Percentiles rank a stretch among this genome's conserved stretches.
phyloP scores from a whole-genome alignment of 2,888 invertebrate genomes.

The Amiota minor region DNA sequence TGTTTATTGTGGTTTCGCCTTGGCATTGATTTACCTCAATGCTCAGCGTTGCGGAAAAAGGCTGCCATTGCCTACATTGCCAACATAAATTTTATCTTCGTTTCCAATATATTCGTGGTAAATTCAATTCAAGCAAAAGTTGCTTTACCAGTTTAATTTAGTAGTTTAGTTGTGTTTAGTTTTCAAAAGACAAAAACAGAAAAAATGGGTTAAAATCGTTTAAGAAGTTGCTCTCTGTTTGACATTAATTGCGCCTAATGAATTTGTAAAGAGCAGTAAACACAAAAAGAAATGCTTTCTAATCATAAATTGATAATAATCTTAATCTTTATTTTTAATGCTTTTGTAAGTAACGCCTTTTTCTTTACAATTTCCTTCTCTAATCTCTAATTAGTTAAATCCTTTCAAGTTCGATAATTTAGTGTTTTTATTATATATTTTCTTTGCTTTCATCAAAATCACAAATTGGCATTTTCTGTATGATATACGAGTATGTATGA shows the following conservation, averaged over 20 bases:
- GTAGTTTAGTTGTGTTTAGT: constrained; percentile 16
- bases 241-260: constrained; percentile 41
- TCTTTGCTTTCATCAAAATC: no score
- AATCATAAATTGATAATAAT: background rate
- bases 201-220: constrained; percentile 55
- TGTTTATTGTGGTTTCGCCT: constrained; percentile 1
- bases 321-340: background rate
- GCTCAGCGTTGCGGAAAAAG: constrained; percentile 53
- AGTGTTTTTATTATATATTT: no score
- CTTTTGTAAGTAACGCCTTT: background rate
- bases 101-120: constrained; percentile 3
- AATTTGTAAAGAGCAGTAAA: background rate
- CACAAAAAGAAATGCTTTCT: background rate
- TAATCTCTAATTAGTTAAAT: no score
- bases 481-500: no score
- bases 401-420: no score
- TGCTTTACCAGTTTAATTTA: constrained; percentile 46
- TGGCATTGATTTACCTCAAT: constrained; percentile 52
- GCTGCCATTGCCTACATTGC: background rate
- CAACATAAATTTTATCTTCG: background rate
- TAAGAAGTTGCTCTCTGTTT: constrained; percentile 30
- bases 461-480: no score
- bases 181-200: no score
- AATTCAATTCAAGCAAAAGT: constrained; percentile 46
- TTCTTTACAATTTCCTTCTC: no score